Conservation (phyloP, 1,140 invertebrate genomes). For the Sycobia sp. region DNA sequence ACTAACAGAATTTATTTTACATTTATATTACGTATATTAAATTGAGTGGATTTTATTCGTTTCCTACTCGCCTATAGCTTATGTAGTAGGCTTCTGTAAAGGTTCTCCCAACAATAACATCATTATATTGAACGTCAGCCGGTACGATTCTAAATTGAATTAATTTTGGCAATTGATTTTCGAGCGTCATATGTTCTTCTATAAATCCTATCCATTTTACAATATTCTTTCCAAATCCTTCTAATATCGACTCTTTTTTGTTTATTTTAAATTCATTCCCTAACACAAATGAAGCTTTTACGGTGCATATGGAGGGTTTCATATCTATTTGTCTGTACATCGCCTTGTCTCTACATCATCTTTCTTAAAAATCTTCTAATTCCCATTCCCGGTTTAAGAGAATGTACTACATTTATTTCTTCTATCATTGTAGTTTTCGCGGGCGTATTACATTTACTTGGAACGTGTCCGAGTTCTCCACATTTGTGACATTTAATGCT, state of each 20-base stretch:
- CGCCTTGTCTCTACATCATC: no score
- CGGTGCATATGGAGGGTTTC: conserved; percentile 25
- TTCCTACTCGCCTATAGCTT: conserved; percentile 4
- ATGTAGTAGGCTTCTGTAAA: conserved; percentile 23
- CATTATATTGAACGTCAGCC: conserved; percentile 21
- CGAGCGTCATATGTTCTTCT: conserved; percentile 6
- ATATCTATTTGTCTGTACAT: not conserved
- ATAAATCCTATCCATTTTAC: conserved; percentile 23
- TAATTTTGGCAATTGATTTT: not conserved
- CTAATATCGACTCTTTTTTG: not conserved
- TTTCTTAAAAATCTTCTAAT: no score
- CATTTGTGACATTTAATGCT: no score
- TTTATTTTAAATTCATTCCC: not conserved
- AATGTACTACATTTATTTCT: no score
- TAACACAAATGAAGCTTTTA: conserved; percentile 17
- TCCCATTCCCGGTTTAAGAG: no score
- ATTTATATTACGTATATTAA: no score
- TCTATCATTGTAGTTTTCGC: no score
- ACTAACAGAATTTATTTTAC: not conserved
- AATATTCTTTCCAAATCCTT: conserved; percentile 26
- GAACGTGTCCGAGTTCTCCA: no score
- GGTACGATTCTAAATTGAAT: conserved; percentile 29
- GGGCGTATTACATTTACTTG: no score
- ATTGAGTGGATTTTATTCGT: not conserved
- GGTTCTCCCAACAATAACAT: conserved; percentile 20